Evolutionary conservation across 2,888 invertebrate genomes (phyloP), one percentile per base, ranked within the genome.

Genomic region (Kuschelorhynchus macadamiae): DNA sequence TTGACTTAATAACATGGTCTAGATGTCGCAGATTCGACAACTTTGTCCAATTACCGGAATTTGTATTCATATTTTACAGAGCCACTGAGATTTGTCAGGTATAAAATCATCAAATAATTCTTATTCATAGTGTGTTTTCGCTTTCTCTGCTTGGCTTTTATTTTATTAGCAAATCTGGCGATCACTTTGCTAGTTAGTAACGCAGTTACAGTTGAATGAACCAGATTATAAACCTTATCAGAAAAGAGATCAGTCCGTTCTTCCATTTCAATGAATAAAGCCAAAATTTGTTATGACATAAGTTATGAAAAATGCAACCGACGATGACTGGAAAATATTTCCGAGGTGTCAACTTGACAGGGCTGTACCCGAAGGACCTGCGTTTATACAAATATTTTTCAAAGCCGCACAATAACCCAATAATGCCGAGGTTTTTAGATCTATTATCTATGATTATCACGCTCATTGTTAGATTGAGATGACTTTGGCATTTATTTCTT

Each of bases 271-370:
- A 75, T 77, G 76, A 76, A 77, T 76, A 73, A 71, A 63, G 74
- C 74, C 72, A 72, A 77, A 78, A 77, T 78, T 76, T 78, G 77
- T 77, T 78, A 76, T 77, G 77, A 77, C 77, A 76, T 69, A 73
- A 72, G 71, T 76, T 76, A 76, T 77, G 77, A 77, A 78, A 78
- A 76, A 75, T 77, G 76, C 77, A 75, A 77, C 74, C 73, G 71
- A 76, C 56, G 76, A 78, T 78, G 78, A 78, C 78, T 78, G 68
- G 77, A 72, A 72, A 75, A 33, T 75, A 76, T 78, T 75, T 71
- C 70, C 55, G 64, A 76, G 74, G 76, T 77, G 77, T 77, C 76
- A 76, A 76, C 74, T 72, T 74, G 74, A 75, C 73, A 64, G 73
- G 71, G 73, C 71, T 68, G 71, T 65, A 67, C 65, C 56, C 60